Evolutionary conservation across 2,888 invertebrate genomes (phyloP), one percentile per base, ranked within the genome.

Genomic region (Andrena hattorfiana): DNA sequence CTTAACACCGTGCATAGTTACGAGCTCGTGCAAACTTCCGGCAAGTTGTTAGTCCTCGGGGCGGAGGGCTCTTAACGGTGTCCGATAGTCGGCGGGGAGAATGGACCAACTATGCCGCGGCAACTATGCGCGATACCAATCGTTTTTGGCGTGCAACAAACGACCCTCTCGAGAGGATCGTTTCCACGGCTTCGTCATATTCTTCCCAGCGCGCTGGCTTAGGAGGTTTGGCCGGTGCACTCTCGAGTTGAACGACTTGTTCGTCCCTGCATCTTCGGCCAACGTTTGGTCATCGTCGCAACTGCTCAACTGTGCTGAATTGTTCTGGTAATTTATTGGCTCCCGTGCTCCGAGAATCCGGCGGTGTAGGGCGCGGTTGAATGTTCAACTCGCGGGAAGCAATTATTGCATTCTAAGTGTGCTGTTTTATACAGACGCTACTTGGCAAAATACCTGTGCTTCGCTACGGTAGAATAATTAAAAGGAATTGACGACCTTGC

Each of bases 81-180:
- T 83, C 71, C 83, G 56, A 79, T 69, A 78, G 54, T 63, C 28
- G 69, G 84, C 30, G 60, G 54, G 70, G 56, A 63, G 70, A 85
- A 74, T 67, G 80, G 63, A 75, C 66, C 76, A 87, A 88, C 89
- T 87, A 87, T 88, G 79, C 64, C 48, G 69, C 54, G 28, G 54
- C 48, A 83, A 84, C 81, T 87, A 86, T 84, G 79, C 68, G 64
- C 76, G 81, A 73, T 87, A 87, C 63, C 87, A 81, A 88, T 88
- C 82, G 81, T 76, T 80, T 60, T 63, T 59, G 56, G 56, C 49
- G 59, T 30, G 66, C 30, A 68, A 81, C 80, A 80, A 88, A 85
- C 86, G 81, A 87, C 69, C 69, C 76, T 66, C 79, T 82, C 63
- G 59, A 69, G 66, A 67, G 66, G 70, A 84, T 81, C 78, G 60